A percentile compares a stretch with the other conserved stretches of the same genome.
phyloP scores from a whole-genome alignment of 2,888 invertebrate species.

The Sinopyrophorus schimmeli region DNA sequence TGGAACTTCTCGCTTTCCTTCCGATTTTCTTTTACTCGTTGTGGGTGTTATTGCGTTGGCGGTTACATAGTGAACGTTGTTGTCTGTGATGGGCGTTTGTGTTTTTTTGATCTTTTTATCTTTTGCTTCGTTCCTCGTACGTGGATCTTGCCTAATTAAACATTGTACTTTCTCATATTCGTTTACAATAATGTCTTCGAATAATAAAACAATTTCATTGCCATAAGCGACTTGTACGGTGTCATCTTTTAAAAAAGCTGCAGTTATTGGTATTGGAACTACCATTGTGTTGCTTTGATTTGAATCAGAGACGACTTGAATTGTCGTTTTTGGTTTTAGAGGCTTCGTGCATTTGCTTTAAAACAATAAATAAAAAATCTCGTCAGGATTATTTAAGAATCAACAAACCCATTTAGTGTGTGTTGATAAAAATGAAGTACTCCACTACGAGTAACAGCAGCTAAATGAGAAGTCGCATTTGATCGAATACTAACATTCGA shows the following conservation, averaged over 20 bases:
- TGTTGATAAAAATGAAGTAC: constrained; percentile 78
- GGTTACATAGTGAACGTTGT: constrained; percentile 58
- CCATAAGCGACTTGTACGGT: constrained; percentile 64
- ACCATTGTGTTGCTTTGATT: constrained; percentile 53
- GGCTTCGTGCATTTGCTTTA: constrained; percentile 60
- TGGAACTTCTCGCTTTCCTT: constrained; percentile 64
- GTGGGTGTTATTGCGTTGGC: constrained; percentile 47
- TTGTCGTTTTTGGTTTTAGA: constrained; percentile 64
- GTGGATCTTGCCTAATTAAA: constrained; percentile 55
- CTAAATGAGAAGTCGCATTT: constrained; percentile 57
- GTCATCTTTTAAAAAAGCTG: constrained; percentile 53
- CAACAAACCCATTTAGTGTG: constrained; percentile 70
- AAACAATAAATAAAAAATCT: constrained; percentile 28
- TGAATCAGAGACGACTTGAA: constrained; percentile 64
- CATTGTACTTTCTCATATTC: constrained; percentile 55
- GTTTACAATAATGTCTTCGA: constrained; percentile 31
- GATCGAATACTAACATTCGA: constrained; percentile 58
- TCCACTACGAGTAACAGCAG: constrained; percentile 73
- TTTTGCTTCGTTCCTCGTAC: constrained; percentile 31
- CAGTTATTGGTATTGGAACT: constrained; percentile 60
- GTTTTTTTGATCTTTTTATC: constrained; percentile 52
- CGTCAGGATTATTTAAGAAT: background rate
- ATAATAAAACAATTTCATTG: constrained; percentile 34
- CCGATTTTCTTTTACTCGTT: constrained; percentile 50
- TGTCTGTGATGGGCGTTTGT: constrained; percentile 53